Evolutionary conservation across 1,140 invertebrate genomes (phyloP), one percentile per base, ranked within the genome.

Genomic region (Charaxes varanes): DNA sequence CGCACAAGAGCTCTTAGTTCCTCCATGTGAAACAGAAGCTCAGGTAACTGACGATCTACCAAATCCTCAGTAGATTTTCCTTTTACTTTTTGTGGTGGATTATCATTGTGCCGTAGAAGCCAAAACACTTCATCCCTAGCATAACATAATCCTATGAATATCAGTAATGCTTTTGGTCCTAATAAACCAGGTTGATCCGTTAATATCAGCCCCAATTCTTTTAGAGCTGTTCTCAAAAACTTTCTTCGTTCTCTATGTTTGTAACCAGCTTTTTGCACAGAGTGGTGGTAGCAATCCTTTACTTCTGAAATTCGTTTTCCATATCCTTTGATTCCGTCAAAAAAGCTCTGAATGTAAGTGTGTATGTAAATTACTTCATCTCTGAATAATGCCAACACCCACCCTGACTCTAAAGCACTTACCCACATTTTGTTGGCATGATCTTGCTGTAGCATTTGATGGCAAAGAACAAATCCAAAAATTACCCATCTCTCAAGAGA

Each of bases 331-430:
- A 99, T 92, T 4, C 91, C 88, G 70, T 99, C 98, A 82, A 99
- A 98, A 71, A 95, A 98, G 19, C 87, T 86, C 66, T 95, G 93
- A 47, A 99, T 93, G 61, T 97, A 98, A 12, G 94, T 90, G 84
- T 99, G 97, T 45, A 97, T 96, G 59, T 97, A 93, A 33, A 99
- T 89, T 0, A 99, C 95, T 87, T 99, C 98, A 87, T 99, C 98
- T 32, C 98, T 87, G 70, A 99, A 99, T 2, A 99, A 82, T 6
- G 95, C 93, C 13, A 98, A 87, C 2, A 98, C 96, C 93, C 97
- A 98, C 7, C 94, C 92, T 14, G 93, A 95, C 67, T 98, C 94
- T 4, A 99, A 79, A 4, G 97, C 95, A 45, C 90, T 92, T 3
- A 93, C 89, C 92, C 96, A 99, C 59, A 99, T 89, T 65, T 96